Base-by-base conservation (phyloP, 2,113 vertebrate genomes). In the Halcyon senegalensis region DNA sequence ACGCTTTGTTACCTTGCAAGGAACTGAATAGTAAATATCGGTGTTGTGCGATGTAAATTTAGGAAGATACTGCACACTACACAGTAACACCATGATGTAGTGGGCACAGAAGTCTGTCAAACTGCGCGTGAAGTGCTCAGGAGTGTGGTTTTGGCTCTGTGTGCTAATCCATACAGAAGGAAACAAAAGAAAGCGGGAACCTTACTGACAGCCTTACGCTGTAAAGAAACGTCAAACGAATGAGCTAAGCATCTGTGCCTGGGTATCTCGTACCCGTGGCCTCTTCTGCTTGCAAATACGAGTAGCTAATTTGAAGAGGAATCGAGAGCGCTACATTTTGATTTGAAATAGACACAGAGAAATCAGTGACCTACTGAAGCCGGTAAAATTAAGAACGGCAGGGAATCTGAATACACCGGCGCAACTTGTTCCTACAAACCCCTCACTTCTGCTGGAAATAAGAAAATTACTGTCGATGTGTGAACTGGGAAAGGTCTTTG, bases 21-120 rank as follows among this genome's bases (percentile, higher is more conserved):
- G 48, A 85, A 83, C 50, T 28, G 48, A 74, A 46, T 43, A 0
- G 2, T 50, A 51, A 87, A 37, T 63, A 25, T 9, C 44, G 10
- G 5, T 74, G 21, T 2, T 44, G 17, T 39, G 28, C 53, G 58
- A 58, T 31, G 21, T 7, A 12, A 41, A 66, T 81, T 53, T 46
- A 55, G 55, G 18, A 84, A 50, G 24, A 19, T 66, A 21, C 19
- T 44, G 25, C 7, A 1, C 25, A 16, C 53, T 77, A 44, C 44
- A 58, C 56, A 67, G 51, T 33, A 31, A 11, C 24, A 5, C 0
- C 0, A 16, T 33, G 13, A 25, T 58, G 28, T 24, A 53, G 16
- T 13, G 59, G 44, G 16, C 7, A 3, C 24, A 2, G 37, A 60
- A 87, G 27, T 74, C 14, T 41, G 7, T 33, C 31, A 19, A 41